These are phyloP conservation scores for Saguinus imperator DNA, from an alignment of 2,113 vertebrate species.

Conservation along the genomic window DNA sequence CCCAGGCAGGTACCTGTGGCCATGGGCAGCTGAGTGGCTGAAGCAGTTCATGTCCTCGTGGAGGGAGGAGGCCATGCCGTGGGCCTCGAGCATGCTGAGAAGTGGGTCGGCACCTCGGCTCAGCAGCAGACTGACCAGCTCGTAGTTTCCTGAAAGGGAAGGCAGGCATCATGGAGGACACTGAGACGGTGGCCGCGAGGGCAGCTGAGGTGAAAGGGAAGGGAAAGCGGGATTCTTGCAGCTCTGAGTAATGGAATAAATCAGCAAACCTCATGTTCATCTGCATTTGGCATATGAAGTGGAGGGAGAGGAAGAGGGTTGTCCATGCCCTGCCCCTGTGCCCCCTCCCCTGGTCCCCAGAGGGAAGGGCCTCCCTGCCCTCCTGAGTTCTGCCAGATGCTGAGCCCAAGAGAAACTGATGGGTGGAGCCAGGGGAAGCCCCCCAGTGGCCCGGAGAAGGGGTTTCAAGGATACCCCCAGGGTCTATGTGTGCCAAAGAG, in stretches of 20 bases:
- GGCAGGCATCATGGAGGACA: fast-evolving
- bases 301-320: background rate
- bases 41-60: constrained; percentile 99
- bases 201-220: background rate
- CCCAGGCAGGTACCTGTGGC: constrained; percentile 90
- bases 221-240: background rate
- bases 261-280: fast-evolving
- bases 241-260: background rate
- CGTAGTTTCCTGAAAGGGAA: constrained; percentile 92
- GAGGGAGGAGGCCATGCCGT: constrained; percentile 90
- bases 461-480: background rate
- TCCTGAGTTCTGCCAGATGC: background rate
- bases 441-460: background rate
- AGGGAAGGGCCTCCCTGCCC: background rate
- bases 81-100: constrained; percentile 90
- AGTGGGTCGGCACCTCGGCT: constrained; percentile 93
- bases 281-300: background rate
- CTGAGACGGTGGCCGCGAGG: background rate
- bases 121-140: constrained; percentile 95
- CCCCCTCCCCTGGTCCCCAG: background rate
- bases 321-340: background rate
- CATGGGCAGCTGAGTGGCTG: constrained; percentile 96
- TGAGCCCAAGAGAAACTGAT: background rate
- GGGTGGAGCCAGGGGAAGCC: background rate
- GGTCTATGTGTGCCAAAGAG: background rate